These are phyloP conservation scores for Brachyalestes nurse DNA, from an alignment of 2,797 vertebrate genomes.

Conservation along the genomic window DNA sequence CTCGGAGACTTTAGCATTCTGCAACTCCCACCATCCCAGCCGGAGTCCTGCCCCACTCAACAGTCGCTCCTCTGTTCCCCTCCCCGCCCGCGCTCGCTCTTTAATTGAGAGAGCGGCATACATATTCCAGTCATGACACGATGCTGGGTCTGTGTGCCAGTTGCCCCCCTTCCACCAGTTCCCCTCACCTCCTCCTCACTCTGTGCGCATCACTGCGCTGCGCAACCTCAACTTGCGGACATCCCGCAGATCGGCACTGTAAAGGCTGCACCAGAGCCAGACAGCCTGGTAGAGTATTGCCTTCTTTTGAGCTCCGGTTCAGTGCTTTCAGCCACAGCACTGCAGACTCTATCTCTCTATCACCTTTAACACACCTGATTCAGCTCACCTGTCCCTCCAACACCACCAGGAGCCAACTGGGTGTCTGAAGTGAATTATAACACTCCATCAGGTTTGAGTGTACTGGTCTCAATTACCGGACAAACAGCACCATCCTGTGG, in stretches of 20 bases:
- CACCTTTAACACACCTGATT: neutral
- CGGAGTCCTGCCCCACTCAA: slow-evolving; percentile 59
- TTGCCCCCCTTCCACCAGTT: slow-evolving; percentile 50
- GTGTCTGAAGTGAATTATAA: no score
- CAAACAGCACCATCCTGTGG: slow-evolving; percentile 69
- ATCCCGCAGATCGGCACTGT: no score
- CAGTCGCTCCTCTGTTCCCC: slow-evolving; percentile 62
- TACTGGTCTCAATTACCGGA: neutral
- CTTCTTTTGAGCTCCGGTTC: neutral
- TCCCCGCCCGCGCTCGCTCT: slow-evolving; percentile 43
- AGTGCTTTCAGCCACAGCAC: neutral
- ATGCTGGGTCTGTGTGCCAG: slow-evolving; percentile 56
- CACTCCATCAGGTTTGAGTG: no score
- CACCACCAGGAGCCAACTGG: neutral
- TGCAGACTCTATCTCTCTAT: neutral
- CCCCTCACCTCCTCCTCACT: neutral
- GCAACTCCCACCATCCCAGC: slow-evolving; percentile 58
- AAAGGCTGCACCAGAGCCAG: no score
- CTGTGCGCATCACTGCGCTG: neutral
- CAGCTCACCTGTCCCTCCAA: neutral
- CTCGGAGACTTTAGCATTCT: slow-evolving; percentile 52
- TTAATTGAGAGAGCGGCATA: slow-evolving; percentile 46
- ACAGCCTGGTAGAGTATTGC: no score
- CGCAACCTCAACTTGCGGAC: no score
- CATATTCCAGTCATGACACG: slow-evolving; percentile 59